Base-by-base conservation (phyloP, 2,888 invertebrate genomes). In the Notodromas monacha region DNA sequence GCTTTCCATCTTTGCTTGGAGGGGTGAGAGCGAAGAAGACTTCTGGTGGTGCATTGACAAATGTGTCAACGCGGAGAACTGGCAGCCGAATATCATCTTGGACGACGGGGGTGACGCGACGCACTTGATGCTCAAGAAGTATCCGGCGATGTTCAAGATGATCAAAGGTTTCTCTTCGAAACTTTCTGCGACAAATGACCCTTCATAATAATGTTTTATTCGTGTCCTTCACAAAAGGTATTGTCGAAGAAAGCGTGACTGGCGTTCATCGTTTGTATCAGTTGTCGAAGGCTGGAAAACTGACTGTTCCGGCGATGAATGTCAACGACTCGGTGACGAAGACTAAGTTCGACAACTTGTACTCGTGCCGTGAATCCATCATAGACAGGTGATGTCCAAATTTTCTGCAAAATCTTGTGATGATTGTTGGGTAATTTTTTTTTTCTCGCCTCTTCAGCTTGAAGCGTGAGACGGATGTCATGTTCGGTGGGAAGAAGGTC, bases 1-100 rank as follows among this genome's bases (percentile, higher is more conserved):
- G 8, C 72, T 66, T 46, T 65, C 84, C 2, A 65, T 89, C 36
- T 89, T 79, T 54, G 79, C 86, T 8, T 89, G 89, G 89, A 69
- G 84, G 32, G 81, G 84, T 0, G 84, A 89, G 50, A 76, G 77
- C 4, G 89, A 89, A 47, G 86, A 89, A 45, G 89, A 89, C 42
- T 89, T 89, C 52, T 89, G 89, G 89, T 89, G 86, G 86, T 84
- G 84, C 47, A 89, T 89, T 41, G 86, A 89, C 51, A 73, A 73
- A 45, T 84, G 86, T 49, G 68, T 89, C 3, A 74, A 74, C 39
- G 63, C 68, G 1, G 72, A 76, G 39, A 65, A 67, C 42, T 92
- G 89, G 89, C 77, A 79, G 44, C 86, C 89, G 3, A 92, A 92
- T 50, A 79, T 89, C 74, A 84, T 89, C 42, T 54, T 89, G 36